phyloP scores from a whole-genome alignment of 1,140 invertebrate genomes.

The Lordiphosa clarofinis region DNA sequence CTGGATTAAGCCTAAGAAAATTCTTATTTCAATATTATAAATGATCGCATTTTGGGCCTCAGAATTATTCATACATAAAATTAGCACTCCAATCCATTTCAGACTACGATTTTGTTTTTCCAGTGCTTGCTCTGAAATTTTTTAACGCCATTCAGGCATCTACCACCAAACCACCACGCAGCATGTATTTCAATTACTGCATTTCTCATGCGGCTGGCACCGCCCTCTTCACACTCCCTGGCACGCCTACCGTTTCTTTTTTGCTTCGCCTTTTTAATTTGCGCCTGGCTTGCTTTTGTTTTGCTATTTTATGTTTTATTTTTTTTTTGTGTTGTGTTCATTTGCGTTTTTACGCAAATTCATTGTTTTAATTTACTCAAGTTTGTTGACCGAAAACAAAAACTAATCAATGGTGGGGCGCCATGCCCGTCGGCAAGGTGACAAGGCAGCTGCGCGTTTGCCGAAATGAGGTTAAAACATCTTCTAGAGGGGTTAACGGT shows the following conservation, averaged over 20 bases:
- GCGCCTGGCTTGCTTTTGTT: constrained; percentile 45
- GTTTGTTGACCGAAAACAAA: constrained; percentile 77
- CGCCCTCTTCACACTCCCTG: neutral
- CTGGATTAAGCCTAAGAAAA: no score
- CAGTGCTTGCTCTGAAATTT: neutral
- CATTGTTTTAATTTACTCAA: constrained; percentile 77
- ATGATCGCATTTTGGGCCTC: no score
- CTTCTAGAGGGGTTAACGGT: constrained; percentile 44
- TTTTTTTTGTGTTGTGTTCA: constrained; percentile 35
- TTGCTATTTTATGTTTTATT: constrained; percentile 27
- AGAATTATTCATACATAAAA: no score
- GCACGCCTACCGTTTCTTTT: constrained; percentile 1
- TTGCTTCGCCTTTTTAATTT: constrained; percentile 66
- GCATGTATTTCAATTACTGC: constrained; percentile 77
- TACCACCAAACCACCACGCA: constrained; percentile 33
- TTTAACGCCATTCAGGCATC: constrained; percentile 33
- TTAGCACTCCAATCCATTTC: no score
- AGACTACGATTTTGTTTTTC: neutral
- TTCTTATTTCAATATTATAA: no score
- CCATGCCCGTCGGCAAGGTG: constrained; percentile 27
- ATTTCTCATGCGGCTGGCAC: constrained; percentile 51
- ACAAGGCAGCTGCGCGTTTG: constrained; percentile 23
- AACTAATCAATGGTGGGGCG: constrained; percentile 59
- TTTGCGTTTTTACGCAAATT: constrained; percentile 69
- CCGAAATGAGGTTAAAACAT: constrained; percentile 42